Percentiles rank a stretch among this genome's conserved stretches.
Conservation (phyloP, 2,113 vertebrate species). For the Cyprinodon tularosa region DNA sequence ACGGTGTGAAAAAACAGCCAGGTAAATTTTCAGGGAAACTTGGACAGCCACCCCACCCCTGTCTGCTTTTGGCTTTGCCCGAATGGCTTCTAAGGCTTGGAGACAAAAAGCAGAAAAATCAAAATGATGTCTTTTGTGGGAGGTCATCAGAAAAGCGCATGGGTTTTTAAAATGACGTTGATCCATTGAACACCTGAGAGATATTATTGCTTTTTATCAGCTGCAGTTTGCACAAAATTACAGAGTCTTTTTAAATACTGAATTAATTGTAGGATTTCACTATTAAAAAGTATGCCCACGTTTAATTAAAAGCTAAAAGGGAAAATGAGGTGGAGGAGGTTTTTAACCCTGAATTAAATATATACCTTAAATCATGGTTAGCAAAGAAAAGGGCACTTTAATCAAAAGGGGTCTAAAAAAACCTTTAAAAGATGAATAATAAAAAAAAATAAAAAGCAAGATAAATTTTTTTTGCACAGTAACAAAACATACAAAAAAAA, state of each 20-base stretch:
- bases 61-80: conserved; percentile 21
- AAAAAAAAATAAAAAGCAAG: too few relatives aligned
- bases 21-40: conserved; percentile 51
- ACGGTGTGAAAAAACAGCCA: conserved; percentile 47
- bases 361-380: neutral
- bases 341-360: neutral
- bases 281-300: conserved; percentile 23
- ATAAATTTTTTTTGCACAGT: too few relatives aligned
- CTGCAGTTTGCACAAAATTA: conserved; percentile 31
- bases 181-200: conserved; percentile 15
- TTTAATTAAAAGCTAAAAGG: neutral
- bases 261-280: conserved; percentile 21
- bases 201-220: conserved; percentile 31
- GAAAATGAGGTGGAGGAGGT: neutral
- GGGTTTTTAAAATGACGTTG: conserved; percentile 15
- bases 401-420: too few relatives aligned
- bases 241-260: conserved; percentile 39
- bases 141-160: conserved; percentile 11
- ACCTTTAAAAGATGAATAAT: too few relatives aligned
- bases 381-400: too few relatives aligned
- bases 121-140: conserved; percentile 27
- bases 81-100: conserved; percentile 31
- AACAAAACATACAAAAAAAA: too few relatives aligned
- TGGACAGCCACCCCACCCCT: conserved; percentile 5
- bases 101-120: conserved; percentile 53